A percentile compares a stretch with the other conserved stretches of the same genome.
phyloP scores from a whole-genome alignment of 2,888 invertebrate genomes.

The Troides helena region DNA sequence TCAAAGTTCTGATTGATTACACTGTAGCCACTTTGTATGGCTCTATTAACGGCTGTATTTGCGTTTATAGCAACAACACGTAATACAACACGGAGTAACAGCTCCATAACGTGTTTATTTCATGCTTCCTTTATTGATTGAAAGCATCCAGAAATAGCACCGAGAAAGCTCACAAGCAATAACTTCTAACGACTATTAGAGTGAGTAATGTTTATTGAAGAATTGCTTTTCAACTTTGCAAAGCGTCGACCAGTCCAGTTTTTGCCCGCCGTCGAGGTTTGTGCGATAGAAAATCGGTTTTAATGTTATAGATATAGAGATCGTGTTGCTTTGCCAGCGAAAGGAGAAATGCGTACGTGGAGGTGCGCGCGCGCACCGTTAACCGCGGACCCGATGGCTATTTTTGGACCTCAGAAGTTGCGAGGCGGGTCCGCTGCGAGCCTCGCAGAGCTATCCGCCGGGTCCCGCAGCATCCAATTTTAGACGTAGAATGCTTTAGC shows the following conservation, averaged over 20 bases:
- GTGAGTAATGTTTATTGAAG: slow-evolving; percentile 31
- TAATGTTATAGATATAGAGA: slow-evolving; percentile 41
- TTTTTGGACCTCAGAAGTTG: slow-evolving; percentile 66
- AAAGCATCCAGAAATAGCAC: slow-evolving; percentile 28
- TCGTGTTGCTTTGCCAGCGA: slow-evolving; percentile 55
- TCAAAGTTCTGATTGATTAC: neutral
- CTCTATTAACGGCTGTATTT: neutral
- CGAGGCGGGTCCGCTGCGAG: slow-evolving; percentile 47
- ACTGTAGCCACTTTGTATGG: neutral
- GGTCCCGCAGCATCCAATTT: slow-evolving; percentile 47
- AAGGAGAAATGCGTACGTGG: slow-evolving; percentile 68
- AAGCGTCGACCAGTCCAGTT: slow-evolving; percentile 28
- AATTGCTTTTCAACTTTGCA: slow-evolving; percentile 30
- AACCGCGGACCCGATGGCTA: slow-evolving; percentile 50
- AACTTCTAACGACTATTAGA: slow-evolving; percentile 26
- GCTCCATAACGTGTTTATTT: slow-evolving; percentile 12
- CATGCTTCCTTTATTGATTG: slow-evolving; percentile 24
- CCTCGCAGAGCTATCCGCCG: slow-evolving; percentile 46
- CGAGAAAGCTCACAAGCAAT: slow-evolving; percentile 29
- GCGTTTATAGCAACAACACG: neutral
- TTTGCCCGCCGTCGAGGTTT: slow-evolving; percentile 1
- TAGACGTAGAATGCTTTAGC: slow-evolving; percentile 38
- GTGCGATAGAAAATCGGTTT: slow-evolving; percentile 37
- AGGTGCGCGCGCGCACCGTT: slow-evolving; percentile 60
- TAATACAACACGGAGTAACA: neutral